Conservation (phyloP, 2,888 invertebrate genomes). For the Cylindroiulus punctatus region DNA sequence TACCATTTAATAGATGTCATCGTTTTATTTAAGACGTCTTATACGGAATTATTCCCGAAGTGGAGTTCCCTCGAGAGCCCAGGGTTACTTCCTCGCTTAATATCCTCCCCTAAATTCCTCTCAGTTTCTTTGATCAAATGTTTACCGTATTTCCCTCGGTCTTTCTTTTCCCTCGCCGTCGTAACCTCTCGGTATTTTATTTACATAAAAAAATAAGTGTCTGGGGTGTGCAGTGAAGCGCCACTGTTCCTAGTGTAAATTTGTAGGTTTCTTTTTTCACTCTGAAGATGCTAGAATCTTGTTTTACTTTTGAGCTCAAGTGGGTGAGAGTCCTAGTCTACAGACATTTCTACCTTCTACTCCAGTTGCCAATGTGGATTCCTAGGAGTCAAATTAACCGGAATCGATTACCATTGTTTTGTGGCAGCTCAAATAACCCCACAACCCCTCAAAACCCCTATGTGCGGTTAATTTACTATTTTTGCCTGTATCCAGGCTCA, state of each 20-base stretch:
- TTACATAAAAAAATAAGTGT: constrained; percentile 24
- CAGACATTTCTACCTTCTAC: not conserved
- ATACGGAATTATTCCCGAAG: not conserved
- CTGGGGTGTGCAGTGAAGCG: constrained; percentile 23
- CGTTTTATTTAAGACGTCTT: constrained; percentile 16
- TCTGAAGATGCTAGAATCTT: not conserved
- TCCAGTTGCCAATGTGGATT: not conserved
- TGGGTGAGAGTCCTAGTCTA: not conserved
- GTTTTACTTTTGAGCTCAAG: not conserved
- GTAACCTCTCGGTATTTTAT: not conserved
- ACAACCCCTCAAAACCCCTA: not conserved
- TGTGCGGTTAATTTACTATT: not conserved
- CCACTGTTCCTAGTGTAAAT: constrained; percentile 13
- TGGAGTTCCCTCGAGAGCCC: not conserved
- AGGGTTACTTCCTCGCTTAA: not conserved
- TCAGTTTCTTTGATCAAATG: constrained; percentile 24
- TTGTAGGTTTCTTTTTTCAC: not conserved
- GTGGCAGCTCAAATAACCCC: not conserved
- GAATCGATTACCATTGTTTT: not conserved
- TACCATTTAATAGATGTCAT: not conserved
- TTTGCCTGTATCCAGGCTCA: too few species aligned
- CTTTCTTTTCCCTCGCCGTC: not conserved
- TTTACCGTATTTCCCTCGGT: not conserved
- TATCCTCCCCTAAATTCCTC: not conserved
- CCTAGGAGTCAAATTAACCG: constrained; percentile 31